phyloP scores from a whole-genome alignment of 2,113 vertebrate genomes.

The Gracilinanus agilis region DNA sequence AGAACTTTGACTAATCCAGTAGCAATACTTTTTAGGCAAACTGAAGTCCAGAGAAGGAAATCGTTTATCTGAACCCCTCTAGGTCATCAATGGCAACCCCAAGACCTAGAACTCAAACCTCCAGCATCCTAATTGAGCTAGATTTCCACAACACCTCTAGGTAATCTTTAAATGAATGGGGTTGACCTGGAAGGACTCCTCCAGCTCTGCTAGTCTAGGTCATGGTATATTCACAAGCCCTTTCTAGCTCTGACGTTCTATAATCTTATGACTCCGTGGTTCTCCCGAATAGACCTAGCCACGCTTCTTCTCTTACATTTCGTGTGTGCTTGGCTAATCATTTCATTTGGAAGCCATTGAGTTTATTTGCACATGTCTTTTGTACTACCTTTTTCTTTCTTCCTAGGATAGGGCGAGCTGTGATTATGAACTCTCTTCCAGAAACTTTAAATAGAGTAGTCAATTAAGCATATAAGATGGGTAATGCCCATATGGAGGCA shows the following conservation, averaged over 20 bases:
- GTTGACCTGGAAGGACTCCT: neutral
- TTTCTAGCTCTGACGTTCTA: neutral
- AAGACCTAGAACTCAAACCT: neutral
- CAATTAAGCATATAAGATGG: neutral
- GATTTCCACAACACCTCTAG: neutral
- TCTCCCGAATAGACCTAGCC: neutral
- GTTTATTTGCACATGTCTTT: slow-evolving; percentile 14
- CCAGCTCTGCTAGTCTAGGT: neutral
- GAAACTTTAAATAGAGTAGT: slow-evolving; percentile 41
- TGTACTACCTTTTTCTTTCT: slow-evolving; percentile 10
- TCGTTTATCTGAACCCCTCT: neutral
- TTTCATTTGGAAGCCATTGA: neutral
- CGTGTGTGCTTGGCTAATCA: neutral
- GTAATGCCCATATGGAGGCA: neutral
- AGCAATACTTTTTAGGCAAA: neutral
- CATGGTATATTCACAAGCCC: neutral
- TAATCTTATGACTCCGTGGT: neutral
- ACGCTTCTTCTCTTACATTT: neutral
- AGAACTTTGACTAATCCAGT: neutral
- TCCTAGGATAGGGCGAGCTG: slow-evolving; percentile 30
- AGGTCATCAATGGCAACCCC: neutral
- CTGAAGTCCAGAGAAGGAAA: neutral
- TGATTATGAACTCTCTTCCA: slow-evolving; percentile 57
- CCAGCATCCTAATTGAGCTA: neutral
- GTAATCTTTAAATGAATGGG: neutral